Evolutionary conservation across 2,113 vertebrate species (phyloP), one percentile per base, ranked within the genome.

Genomic region (Peromyscus maniculatus): DNA sequence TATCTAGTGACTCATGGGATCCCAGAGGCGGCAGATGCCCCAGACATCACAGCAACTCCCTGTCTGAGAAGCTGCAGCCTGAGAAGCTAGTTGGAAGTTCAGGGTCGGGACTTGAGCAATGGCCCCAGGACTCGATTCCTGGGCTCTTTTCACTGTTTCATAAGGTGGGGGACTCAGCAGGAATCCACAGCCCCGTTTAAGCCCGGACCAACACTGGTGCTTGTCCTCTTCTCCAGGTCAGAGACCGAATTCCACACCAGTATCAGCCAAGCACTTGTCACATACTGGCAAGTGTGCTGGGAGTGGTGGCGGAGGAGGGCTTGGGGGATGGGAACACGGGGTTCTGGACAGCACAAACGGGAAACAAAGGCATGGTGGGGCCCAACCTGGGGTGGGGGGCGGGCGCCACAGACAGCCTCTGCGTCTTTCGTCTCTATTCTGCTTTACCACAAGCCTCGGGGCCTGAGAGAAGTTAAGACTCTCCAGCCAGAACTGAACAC

Each of bases 251-350:
- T 11, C 90, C 74, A 33, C 4, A 10, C 17, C 46, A 24, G 55
- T 5, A 22, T 11, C 36, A 49, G 22, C n/a, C 1, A 24, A 11
- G 7, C 21, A 19, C 83, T 21, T 71, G 72, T n/a, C 55, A 4
- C 0, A 2, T 43, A 2, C 52, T 7, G 31, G 26, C 21, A 83
- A 33, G 2, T 17, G 2, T 2, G 2, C 55, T 15, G 19, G 74
- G 46, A 57, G 22, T 17, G 15, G 49, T 26, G 22, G 33, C 36
- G 7, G 49, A 57, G 12, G 33, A 57, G 49, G 22, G 15, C 7
- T 19, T 36, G 78, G 26, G 21, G 8, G 39, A 39, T 0, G 0
- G 59, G 36, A 64, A 26, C 31, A 7, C 0, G 0, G 1, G 39
- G 24, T 71, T 43, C 77, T 21, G 1, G 57, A 24, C 1, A 1